Conservation (phyloP, 2,113 vertebrate species). For the Poeciliopsis occidentalis region DNA sequence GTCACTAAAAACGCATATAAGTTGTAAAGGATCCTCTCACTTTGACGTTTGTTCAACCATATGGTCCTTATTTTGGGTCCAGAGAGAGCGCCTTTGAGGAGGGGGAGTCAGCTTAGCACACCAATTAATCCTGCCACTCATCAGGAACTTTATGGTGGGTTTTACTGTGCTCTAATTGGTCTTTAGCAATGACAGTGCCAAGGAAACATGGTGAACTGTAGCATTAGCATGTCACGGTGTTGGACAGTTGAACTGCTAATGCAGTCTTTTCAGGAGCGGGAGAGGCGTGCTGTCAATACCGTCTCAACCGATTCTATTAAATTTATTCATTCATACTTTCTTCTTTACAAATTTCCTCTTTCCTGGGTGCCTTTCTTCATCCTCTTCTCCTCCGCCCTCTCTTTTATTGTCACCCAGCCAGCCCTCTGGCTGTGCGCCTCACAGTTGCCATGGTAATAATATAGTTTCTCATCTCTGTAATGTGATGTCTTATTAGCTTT, state of each 20-base stretch:
- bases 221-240: conserved; percentile 37
- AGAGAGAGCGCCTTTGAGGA: conserved; percentile 39
- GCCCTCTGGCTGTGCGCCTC: conserved; percentile 67
- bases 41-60: conserved; percentile 36
- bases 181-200: conserved; percentile 55
- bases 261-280: conserved; percentile 28
- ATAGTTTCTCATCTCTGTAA: conserved; percentile 78
- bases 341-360: conserved; percentile 42
- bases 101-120: conserved; percentile 48
- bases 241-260: conserved; percentile 18
- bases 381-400: conserved; percentile 50
- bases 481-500: conserved; percentile 81
- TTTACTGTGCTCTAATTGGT: conserved; percentile 68
- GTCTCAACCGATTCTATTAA: conserved; percentile 7
- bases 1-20: conserved; percentile 57
- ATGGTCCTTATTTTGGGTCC: conserved; percentile 38
- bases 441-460: conserved; percentile 81
- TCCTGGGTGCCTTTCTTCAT: conserved; percentile 41
- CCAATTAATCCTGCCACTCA: conserved; percentile 77
- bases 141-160: conserved; percentile 50
- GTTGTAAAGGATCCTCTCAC: conserved; percentile 42
- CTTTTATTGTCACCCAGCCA: conserved; percentile 69
- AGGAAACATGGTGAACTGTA: conserved; percentile 52
- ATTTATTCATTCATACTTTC: conserved; percentile 44
- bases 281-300: conserved; percentile 27